Conservation (phyloP, 2,797 vertebrate genomes). For the Acanthopagrus latus region DNA sequence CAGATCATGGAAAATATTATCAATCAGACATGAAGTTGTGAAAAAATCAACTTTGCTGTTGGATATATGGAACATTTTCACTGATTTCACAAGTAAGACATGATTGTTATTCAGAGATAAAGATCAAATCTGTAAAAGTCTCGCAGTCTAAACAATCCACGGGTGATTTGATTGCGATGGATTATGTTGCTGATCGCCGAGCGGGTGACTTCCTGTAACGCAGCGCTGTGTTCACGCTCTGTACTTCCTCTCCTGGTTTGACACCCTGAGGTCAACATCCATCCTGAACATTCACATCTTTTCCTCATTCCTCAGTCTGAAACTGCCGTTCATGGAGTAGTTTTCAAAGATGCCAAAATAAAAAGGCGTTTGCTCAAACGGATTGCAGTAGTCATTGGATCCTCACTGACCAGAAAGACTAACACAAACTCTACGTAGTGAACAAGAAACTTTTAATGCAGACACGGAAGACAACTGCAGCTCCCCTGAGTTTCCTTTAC, state of each 20-base stretch:
- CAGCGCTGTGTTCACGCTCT: slow-evolving; percentile 29
- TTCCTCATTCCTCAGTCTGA: slow-evolving; percentile 61
- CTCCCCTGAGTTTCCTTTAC: not conserved
- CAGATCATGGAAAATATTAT: not conserved
- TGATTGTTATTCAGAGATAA: not conserved
- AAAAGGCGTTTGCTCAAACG: slow-evolving; percentile 69
- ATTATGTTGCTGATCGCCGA: not conserved
- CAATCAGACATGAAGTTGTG: not conserved
- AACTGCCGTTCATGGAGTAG: slow-evolving; percentile 70
- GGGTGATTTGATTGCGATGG: not conserved
- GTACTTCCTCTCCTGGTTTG: slow-evolving; percentile 25
- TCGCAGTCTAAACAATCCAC: not conserved
- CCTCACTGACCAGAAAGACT: not conserved
- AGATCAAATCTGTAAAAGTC: not conserved
- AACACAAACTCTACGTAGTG: not conserved
- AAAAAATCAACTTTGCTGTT: not conserved
- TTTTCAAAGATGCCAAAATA: slow-evolving; percentile 78
- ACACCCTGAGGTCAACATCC: slow-evolving; percentile 19
- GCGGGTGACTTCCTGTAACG: not conserved
- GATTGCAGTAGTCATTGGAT: slow-evolving; percentile 44
- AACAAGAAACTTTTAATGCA: not conserved
- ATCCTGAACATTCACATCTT: slow-evolving; percentile 38
- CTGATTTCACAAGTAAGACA: not conserved
- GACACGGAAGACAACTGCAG: no score
- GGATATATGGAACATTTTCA: not conserved